Evolutionary conservation across 37 sponge, comb jelly and placozoan species (phyloP), one percentile per base, ranked within the genome.

Genomic region (Aplysina aerophoba): DNA sequence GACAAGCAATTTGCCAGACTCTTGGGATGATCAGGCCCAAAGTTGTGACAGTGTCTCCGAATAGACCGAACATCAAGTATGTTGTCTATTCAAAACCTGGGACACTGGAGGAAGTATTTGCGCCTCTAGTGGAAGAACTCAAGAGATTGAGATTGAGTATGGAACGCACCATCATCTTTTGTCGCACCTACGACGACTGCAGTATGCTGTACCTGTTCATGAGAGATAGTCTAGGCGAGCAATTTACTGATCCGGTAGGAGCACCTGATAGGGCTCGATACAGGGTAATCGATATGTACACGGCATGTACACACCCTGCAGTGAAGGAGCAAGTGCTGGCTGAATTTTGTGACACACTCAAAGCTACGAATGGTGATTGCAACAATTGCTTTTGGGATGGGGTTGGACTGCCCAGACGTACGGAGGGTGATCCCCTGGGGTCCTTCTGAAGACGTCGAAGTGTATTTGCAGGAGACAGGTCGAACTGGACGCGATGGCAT

Each of bases 361-460:
- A 58, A 33, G 21, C 59, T 88, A 40, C 40, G 88, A 39, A 50
- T 88, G 34, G 77, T 82, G 21, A 82, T 87, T 73, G 82, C 83
- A 0, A 87, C 88, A 4, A 72, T 82, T 24, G 88, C 83, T 12
- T 88, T 88, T 73, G 88, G 88, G 33, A 82, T 88, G 83, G 88
- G 88, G 0, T 17, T 82, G 27, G 88, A 88, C 36, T 83, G 83
- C 61, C 63, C 88, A 15, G 55, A 82, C 39, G 63, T 88, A 33
- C 41, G 62, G 20, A 53, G 44, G 28, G 34, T 87, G 27, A 87
- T 87, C 55, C 88, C 72, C 60, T 88, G 74, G 88, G 81, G 87
- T 59, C 61, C 81, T 31, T 41, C 87, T 21, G 81, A 33, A 30
- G 87, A 87, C 71, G 67, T 81, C 6, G 87, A 88, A 72, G 17